phyloP scores from a whole-genome alignment of 2,113 vertebrate species.

The Pelodiscus sinensis region DNA sequence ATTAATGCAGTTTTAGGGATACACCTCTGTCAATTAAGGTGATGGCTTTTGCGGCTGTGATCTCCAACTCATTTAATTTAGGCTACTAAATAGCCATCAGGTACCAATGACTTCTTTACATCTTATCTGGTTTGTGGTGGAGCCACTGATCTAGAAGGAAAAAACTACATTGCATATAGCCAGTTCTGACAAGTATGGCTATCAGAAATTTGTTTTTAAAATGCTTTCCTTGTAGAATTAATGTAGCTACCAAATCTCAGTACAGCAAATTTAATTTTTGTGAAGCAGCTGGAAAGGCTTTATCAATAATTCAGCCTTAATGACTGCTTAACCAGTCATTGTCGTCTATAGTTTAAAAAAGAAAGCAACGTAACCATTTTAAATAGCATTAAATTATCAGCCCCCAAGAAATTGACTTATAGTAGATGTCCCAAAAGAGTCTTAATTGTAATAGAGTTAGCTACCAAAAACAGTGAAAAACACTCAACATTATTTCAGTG shows the following conservation, averaged over 20 bases:
- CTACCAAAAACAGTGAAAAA: not conserved
- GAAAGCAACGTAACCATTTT: not conserved
- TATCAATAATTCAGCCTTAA: conserved; percentile 19
- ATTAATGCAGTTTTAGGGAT: not conserved
- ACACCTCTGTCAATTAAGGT: not conserved
- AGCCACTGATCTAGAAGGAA: not conserved
- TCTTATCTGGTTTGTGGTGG: not conserved
- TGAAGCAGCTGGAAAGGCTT: not conserved
- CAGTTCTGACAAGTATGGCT: not conserved
- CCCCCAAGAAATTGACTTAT: not conserved
- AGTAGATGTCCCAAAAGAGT: not conserved
- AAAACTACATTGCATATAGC: not conserved
- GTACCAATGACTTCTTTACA: not conserved
- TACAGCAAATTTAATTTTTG: not conserved
- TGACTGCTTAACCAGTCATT: not conserved
- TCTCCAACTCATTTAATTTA: not conserved
- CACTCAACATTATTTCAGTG: not conserved
- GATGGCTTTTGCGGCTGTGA: not conserved
- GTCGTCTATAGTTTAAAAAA: not conserved
- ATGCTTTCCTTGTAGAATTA: too few species aligned
- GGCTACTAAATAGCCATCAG: not conserved
- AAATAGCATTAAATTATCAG: not conserved
- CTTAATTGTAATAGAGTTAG: not conserved
- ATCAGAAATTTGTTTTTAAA: not conserved
- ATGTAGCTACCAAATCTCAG: not conserved